phyloP scores from a whole-genome alignment of 2,797 vertebrate genomes.

The Etheostoma perlongum region DNA sequence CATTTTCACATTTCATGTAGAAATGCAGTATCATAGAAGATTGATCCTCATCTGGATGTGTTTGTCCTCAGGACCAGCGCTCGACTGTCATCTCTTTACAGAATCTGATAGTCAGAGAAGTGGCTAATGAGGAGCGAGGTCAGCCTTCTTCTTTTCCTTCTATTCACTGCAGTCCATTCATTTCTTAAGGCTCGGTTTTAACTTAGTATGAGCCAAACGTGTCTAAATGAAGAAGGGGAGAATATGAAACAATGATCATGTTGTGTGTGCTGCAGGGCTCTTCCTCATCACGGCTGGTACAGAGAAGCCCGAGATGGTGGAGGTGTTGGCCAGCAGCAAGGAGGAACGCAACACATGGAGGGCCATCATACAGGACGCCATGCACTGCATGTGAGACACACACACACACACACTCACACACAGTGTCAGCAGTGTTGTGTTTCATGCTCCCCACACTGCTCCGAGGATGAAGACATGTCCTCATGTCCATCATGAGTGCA shows the following conservation, averaged over 20 bases:
- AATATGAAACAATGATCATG: neutral
- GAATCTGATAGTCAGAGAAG: constrained; percentile 92
- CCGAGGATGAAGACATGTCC: no score
- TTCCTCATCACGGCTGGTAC: constrained; percentile 93
- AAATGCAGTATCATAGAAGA: neutral
- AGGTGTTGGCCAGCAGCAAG: constrained; percentile 91
- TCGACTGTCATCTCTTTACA: constrained; percentile 95
- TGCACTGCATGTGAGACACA: constrained; percentile 87
- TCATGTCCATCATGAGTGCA: no score
- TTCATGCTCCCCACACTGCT: no score
- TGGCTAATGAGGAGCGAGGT: constrained; percentile 93
- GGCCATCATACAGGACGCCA: constrained; percentile 90
- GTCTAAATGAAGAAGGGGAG: neutral
- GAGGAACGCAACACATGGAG: constrained; percentile 95
- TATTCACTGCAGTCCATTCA: no score
- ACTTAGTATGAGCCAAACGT: neutral
- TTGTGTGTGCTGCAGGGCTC: constrained; percentile 68
- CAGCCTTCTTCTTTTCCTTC: constrained; percentile 7
- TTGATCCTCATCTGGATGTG: neutral
- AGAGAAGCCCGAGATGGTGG: constrained; percentile 92
- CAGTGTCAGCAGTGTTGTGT: no score
- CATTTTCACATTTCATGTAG: neutral
- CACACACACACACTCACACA: neutral
- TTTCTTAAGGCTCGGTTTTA: neutral
- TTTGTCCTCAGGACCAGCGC: constrained; percentile 88